Conservation (phyloP, 2,888 invertebrate genomes). For the Rhingia rostrata region DNA sequence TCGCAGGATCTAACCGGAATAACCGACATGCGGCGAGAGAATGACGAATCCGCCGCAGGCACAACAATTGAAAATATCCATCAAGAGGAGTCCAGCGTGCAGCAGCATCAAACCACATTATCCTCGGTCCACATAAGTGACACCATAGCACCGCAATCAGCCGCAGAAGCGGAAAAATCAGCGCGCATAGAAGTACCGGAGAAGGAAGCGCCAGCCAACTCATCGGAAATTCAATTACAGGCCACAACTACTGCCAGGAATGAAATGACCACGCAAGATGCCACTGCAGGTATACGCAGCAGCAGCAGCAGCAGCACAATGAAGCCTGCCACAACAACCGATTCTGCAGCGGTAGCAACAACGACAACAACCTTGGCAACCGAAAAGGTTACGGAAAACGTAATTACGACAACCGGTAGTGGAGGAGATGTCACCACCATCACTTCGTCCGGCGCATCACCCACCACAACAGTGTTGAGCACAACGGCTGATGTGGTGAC, state of each 20-base stretch:
- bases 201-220: constrained; percentile 49
- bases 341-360: constrained; percentile 51
- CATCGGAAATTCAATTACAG: constrained; percentile 71
- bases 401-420: constrained; percentile 54
- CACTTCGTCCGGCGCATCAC: constrained; percentile 20
- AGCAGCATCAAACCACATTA: constrained; percentile 38
- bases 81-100: constrained; percentile 42
- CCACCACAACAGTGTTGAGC: constrained; percentile 3
- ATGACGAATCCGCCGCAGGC: constrained; percentile 16
- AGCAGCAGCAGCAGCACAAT: constrained; percentile 43
- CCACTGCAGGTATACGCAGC: constrained; percentile 26
- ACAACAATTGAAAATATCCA: constrained; percentile 56
- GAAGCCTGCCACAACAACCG: constrained; percentile 46
- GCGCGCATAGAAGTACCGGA: constrained; percentile 40
- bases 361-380: constrained; percentile 57
- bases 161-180: constrained; percentile 59
- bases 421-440: constrained; percentile 43
- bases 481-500: constrained; percentile 24
- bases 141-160: constrained; percentile 57
- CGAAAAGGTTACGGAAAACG: constrained; percentile 60
- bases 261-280: constrained; percentile 67
- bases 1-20: constrained; percentile 45
- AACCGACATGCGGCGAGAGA: constrained; percentile 21
- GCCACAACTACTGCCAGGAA: constrained; percentile 61
- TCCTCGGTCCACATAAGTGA: constrained; percentile 37